Percentiles rank a stretch among this genome's conserved stretches.
Conservation (phyloP, 2,113 vertebrate species). For the Hiodon tergisus region DNA sequence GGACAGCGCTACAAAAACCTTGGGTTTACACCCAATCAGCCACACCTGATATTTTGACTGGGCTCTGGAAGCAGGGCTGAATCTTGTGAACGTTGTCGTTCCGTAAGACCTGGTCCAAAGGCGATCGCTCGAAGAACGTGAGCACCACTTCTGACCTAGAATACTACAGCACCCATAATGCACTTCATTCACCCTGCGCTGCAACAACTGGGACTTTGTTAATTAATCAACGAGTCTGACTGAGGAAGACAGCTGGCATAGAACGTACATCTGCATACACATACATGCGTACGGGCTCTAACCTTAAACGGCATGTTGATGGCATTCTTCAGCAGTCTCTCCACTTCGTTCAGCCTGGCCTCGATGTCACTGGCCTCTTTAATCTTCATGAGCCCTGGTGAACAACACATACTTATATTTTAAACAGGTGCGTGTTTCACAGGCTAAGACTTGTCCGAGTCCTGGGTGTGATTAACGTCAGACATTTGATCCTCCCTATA, state of each 20-base stretch:
- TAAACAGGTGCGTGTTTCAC: background rate
- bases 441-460: background rate
- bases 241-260: background rate
- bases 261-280: background rate
- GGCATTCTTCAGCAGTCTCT: slow-evolving; percentile 68
- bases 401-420: slow-evolving; percentile 20
- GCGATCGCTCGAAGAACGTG: slow-evolving; percentile 74
- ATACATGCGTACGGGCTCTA: slow-evolving; percentile 18
- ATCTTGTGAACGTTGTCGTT: slow-evolving; percentile 72
- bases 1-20: too few relatives aligned
- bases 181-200: background rate
- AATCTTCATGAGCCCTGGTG: slow-evolving; percentile 67
- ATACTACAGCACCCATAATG: slow-evolving; percentile 54
- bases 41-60: slow-evolving; percentile 77
- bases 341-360: slow-evolving; percentile 72
- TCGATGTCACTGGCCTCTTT: slow-evolving; percentile 73
- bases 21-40: background rate
- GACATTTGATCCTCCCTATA: too few relatives aligned
- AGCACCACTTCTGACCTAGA: slow-evolving; percentile 79
- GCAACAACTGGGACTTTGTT: background rate
- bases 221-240: background rate
- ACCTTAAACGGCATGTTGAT: slow-evolving; percentile 78
- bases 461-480: background rate
- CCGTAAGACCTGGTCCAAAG: slow-evolving; percentile 72
- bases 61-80: slow-evolving; percentile 73